Conservation (phyloP, 2,113 vertebrate genomes). For the Lophotis ruficrista region DNA sequence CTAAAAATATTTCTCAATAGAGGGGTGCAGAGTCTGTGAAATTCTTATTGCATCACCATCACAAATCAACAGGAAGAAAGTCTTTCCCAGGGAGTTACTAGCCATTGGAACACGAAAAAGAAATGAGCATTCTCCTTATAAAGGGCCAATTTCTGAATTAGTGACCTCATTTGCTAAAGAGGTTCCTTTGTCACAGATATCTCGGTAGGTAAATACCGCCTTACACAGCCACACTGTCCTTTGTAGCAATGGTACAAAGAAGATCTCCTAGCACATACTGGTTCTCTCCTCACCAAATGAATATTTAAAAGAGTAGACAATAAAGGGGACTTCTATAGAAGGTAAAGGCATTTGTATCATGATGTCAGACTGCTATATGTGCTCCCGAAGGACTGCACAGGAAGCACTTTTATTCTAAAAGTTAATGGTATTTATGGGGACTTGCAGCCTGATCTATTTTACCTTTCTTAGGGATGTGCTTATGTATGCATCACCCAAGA, state of each 20-base stretch:
- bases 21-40: not conserved
- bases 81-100: constrained; percentile 15
- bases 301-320: constrained; percentile 66
- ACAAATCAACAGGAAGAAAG: constrained; percentile 72
- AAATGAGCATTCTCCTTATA: constrained; percentile 14
- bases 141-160: constrained; percentile 55
- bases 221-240: constrained; percentile 8
- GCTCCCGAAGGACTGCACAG: constrained; percentile 19
- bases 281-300: constrained; percentile 44
- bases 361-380: constrained; percentile 64
- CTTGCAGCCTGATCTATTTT: constrained; percentile 1
- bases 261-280: not conserved
- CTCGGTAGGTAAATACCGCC: constrained; percentile 27
- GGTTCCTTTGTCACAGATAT: constrained; percentile 60
- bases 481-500: constrained; percentile 23
- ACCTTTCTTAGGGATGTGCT: constrained; percentile 22
- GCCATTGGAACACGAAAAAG: not conserved
- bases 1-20: constrained; percentile 59
- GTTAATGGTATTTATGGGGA: constrained; percentile 54
- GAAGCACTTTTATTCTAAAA: constrained; percentile 60
- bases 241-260: constrained; percentile 34
- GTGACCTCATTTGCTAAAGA: constrained; percentile 63
- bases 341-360: constrained; percentile 42
- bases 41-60: constrained; percentile 46
- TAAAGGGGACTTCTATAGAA: constrained; percentile 43